Evolutionary conservation across 2,888 invertebrate species (phyloP), one percentile per base, ranked within the genome.

Genomic region (Leptopilina drosophilae): DNA sequence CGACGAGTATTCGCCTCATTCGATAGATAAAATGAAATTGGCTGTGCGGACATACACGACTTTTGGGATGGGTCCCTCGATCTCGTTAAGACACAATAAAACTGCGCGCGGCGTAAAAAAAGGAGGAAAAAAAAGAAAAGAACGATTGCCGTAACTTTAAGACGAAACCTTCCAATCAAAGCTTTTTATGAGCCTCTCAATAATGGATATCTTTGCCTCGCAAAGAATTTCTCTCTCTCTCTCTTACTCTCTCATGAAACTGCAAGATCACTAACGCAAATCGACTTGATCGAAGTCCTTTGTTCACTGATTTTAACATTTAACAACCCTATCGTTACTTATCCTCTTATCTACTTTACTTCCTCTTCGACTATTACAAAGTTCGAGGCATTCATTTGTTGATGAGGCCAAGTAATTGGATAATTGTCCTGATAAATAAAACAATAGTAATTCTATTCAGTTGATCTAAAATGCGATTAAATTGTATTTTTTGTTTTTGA

Each of bases 31-130:
- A 82, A 81, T 80, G 82, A 79, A 82, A 84, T 82, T 84, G 84
- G 81, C 79, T 82, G 77, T 82, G 76, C 80, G 80, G 80, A 81
- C 79, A 81, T 75, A 81, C 49, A 81, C 78, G 80, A 73, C 73
- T 59, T 73, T 59, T 56, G 82, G 82, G 69, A 81, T 80, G 82
- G 81, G 83, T 86, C 84, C 84, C 84, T 83, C 85, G 86, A 85
- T 84, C 85, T 88, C 87, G 86, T 88, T 87, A 87, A 86, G 88
- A 81, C 84, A 84, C 87, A 86, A 88, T 88, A 87, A 88, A 88
- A 88, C 84, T 84, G 82, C 84, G 76, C 84, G 77, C 78, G 78
- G 83, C 82, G 85, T 83, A 83, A 84, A n/a, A 59, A 59, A 15
- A 78, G 65, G 33, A 3, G 5, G 5, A 26, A 9, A 49, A 3